Evolutionary conservation across 2,113 vertebrate species (phyloP).

Genomic region (Lampris megalopsis): DNA sequence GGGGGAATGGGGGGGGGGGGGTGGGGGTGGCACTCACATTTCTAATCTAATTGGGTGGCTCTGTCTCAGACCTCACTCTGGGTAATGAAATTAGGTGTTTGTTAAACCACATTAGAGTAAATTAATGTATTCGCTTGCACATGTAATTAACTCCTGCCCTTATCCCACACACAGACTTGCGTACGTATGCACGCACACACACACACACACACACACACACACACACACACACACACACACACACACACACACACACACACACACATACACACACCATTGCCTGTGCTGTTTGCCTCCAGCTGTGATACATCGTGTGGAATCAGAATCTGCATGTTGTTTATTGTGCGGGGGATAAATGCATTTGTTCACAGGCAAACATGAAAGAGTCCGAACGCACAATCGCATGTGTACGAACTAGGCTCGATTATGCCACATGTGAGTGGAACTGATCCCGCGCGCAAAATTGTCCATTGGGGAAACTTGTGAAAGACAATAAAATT

Average conservation of each 20-base stretch:
- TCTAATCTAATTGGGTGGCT: conserved; percentile 69
- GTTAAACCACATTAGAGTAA: conserved; percentile 65
- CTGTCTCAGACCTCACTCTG: conserved; percentile 57
- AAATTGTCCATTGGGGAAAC: background rate
- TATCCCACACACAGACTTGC: background rate
- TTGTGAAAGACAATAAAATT: background rate
- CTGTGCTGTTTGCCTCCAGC: conserved; percentile 43
- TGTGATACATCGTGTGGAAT: conserved; percentile 22
- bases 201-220: conserved; percentile 1
- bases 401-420: background rate
- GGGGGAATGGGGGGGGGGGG: background rate
- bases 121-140: conserved; percentile 65
- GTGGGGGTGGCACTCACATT: conserved; percentile 19
- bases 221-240: background rate
- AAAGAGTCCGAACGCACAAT: background rate
- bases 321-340: conserved; percentile 17
- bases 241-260: conserved; percentile 5
- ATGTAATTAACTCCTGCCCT: conserved; percentile 35
- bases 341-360: conserved; percentile 6
- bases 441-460: background rate
- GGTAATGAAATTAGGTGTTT: conserved; percentile 75
- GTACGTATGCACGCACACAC: background rate
- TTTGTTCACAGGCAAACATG: background rate
- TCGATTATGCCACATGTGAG: background rate
- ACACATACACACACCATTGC: background rate